Percentiles rank a stretch among this genome's conserved stretches.
Evolutionary conservation across 2,797 vertebrate species (phyloP).

Genomic region (Holocentrus rufus): DNA sequence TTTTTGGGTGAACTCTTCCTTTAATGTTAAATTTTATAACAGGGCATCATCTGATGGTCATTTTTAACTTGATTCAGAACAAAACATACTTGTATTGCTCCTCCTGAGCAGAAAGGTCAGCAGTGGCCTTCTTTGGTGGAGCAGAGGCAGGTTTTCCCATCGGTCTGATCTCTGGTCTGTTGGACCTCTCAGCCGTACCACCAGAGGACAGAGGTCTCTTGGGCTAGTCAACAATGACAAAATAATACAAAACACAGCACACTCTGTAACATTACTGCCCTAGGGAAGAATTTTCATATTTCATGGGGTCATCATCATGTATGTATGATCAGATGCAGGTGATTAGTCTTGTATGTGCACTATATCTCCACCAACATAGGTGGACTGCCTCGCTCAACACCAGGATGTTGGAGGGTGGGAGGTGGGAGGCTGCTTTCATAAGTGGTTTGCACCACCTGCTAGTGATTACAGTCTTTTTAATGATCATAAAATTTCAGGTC

Average conservation of each 20-base stretch:
- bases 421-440: neutral
- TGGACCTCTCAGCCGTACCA: conserved; percentile 43
- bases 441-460: neutral
- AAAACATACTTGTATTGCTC: conserved; percentile 85
- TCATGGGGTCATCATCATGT: neutral
- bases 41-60: neutral
- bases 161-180: conserved; percentile 40
- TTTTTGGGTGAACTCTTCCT: no score
- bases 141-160: conserved; percentile 59
- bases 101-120: conserved; percentile 83
- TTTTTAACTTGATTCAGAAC: neutral
- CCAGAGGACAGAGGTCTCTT: conserved; percentile 58
- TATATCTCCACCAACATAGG: no score
- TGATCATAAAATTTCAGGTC: no score
- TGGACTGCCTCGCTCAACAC: no score
- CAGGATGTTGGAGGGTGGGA: no score
- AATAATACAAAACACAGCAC: conserved; percentile 13
- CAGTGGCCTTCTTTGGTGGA: conserved; percentile 51
- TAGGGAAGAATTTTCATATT: neutral
- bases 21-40: no score
- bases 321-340: neutral
- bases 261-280: neutral
- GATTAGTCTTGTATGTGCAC: no score
- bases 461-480: no score
- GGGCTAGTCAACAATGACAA: conserved; percentile 38